Percentiles rank a stretch among this genome's conserved stretches.
Evolutionary conservation across 2,797 vertebrate genomes (phyloP).

Genomic region (Limosa lapponica): DNA sequence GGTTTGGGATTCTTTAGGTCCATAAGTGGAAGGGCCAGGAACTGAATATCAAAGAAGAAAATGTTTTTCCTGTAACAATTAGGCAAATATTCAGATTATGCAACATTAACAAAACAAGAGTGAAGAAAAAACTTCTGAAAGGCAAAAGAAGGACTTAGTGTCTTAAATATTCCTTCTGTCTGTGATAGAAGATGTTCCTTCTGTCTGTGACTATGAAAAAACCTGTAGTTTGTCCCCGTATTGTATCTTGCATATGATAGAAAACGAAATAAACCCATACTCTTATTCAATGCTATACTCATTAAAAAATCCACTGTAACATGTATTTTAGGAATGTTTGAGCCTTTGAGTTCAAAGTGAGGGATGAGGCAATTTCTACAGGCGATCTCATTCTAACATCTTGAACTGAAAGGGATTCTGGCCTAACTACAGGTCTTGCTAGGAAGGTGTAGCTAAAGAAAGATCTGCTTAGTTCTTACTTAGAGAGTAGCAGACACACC

Average conservation of each 20-base stretch:
- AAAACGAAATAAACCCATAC: neutral
- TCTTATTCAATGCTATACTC: neutral
- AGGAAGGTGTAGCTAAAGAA: neutral
- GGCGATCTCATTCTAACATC: neutral
- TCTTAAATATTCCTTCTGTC: neutral
- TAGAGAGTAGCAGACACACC: neutral
- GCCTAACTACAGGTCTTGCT: neutral
- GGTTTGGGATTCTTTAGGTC: neutral
- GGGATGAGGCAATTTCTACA: neutral
- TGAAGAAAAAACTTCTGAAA: neutral
- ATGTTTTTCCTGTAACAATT: neutral
- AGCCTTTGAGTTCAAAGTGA: neutral
- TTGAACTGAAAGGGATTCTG: neutral
- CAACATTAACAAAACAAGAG: neutral
- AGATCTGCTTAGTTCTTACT: neutral
- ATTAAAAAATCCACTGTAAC: neutral
- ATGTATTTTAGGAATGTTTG: neutral
- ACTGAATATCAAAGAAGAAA: neutral
- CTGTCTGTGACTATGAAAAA: neutral
- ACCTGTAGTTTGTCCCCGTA: rapidly evolving
- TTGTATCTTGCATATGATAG: neutral
- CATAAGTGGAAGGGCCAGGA: neutral
- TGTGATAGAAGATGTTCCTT: neutral
- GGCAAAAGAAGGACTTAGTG: neutral
- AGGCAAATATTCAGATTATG: neutral